These are phyloP conservation scores for Caenorhabditis panamensis DNA, from an alignment of 2,888 invertebrate species.

Conservation along the genomic window DNA sequence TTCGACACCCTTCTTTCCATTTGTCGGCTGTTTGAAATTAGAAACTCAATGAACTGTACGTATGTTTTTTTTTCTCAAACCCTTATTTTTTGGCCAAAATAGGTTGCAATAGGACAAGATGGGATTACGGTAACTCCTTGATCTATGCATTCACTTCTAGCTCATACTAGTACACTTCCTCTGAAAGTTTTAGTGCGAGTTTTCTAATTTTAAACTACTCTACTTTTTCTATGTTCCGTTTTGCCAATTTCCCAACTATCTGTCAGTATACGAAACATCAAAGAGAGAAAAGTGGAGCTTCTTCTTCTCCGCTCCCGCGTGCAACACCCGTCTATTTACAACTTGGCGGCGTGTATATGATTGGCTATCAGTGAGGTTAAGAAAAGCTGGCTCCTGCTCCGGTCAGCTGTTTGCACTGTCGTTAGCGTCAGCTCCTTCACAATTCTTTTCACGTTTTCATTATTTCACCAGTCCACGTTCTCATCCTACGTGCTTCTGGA, in stretches of 20 bases:
- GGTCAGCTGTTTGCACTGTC: slow-evolving; percentile 66
- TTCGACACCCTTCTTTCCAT: slow-evolving; percentile 26
- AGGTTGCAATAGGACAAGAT: too few relatives aligned
- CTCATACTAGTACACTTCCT: too few relatives aligned
- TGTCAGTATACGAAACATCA: slow-evolving; percentile 15
- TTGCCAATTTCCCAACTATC: not conserved
- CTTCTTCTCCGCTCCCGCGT: slow-evolving; percentile 6
- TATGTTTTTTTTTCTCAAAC: not conserved
- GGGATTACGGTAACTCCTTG: too few relatives aligned
- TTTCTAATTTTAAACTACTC: not conserved
- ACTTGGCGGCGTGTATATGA: slow-evolving; percentile 44
- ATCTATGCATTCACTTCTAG: too few relatives aligned
- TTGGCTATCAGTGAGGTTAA: slow-evolving; percentile 60
- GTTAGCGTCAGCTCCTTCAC: slow-evolving; percentile 12
- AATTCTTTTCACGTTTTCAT: slow-evolving; percentile 14
- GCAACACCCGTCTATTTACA: slow-evolving; percentile 45
- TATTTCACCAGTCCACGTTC: slow-evolving; percentile 7
- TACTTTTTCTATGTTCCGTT: not conserved
- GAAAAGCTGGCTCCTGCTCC: slow-evolving; percentile 42
- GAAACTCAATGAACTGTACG: slow-evolving; percentile 26
- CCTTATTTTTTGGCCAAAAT: too few relatives aligned
- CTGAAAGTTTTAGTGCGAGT: too few relatives aligned
- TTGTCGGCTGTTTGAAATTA: slow-evolving; percentile 8
- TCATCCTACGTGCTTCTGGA: slow-evolving; percentile 16
- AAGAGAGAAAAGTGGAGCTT: slow-evolving; percentile 27